These are phyloP conservation scores for Setophaga petechia DNA, from an alignment of 2,113 vertebrate species.

Conservation along the genomic window DNA sequence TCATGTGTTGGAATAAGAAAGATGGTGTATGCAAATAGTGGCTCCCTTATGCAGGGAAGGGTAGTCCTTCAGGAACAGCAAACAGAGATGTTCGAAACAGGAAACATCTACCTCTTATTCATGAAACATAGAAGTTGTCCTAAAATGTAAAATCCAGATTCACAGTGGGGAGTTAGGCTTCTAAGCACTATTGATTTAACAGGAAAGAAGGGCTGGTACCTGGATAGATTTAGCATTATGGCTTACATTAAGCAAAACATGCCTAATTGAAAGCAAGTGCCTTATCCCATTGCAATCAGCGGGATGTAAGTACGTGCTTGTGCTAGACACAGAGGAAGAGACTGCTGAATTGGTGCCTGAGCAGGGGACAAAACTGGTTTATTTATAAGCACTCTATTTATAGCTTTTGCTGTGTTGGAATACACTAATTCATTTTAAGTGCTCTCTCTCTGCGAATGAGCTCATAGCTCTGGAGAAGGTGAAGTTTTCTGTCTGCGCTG, in stretches of 20 bases:
- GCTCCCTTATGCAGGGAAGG: neutral
- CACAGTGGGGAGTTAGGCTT: neutral
- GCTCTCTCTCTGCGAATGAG: slow-evolving; percentile 39
- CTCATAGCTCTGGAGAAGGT: slow-evolving; percentile 28
- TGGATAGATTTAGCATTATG: neutral
- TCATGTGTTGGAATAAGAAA: slow-evolving; percentile 19
- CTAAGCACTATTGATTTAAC: neutral
- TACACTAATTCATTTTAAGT: slow-evolving; percentile 67
- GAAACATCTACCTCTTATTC: neutral
- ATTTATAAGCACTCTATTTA: slow-evolving; percentile 66
- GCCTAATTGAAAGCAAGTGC: neutral
- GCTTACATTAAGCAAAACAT: slow-evolving; percentile 22
- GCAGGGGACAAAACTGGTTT: slow-evolving; percentile 47
- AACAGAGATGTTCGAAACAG: neutral
- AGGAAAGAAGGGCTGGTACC: neutral
- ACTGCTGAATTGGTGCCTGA: slow-evolving; percentile 48
- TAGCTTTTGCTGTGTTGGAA: slow-evolving; percentile 63
- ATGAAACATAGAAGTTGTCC: neutral
- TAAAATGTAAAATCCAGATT: neutral
- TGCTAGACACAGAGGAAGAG: neutral
- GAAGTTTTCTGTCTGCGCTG: neutral
- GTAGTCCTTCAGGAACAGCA: neutral
- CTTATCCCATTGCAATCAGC: neutral
- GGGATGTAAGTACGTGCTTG: neutral
- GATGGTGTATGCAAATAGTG: neutral